These are phyloP conservation scores for Phenganax marumi DNA, from an alignment of 92 coral and sea anemone genomes.

Conservation along the genomic window DNA sequence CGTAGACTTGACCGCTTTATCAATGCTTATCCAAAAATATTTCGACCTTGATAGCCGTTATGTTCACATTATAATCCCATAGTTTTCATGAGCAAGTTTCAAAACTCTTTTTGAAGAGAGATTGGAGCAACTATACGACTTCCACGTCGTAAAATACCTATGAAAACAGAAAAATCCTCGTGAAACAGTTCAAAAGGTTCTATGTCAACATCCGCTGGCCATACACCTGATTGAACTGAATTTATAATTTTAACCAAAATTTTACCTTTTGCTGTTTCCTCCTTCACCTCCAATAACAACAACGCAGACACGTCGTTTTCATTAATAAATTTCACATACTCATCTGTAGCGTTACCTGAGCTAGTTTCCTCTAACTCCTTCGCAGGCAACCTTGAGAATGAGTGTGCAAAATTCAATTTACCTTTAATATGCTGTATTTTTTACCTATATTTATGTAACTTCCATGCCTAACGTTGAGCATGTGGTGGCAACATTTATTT, in stretches of 20 bases:
- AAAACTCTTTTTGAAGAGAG: slow-evolving; percentile 40
- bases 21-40: slow-evolving; percentile 61
- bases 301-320: too few relatives aligned
- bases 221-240: slow-evolving; percentile 5
- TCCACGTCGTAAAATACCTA: too few relatives aligned
- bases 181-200: slow-evolving; percentile 12
- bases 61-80: slow-evolving; percentile 58
- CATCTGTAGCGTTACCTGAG: too few relatives aligned
- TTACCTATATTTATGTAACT: slow-evolving; percentile 39
- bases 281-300: slow-evolving; percentile 42
- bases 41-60: too few relatives aligned
- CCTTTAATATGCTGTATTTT: too few relatives aligned
- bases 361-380: slow-evolving; percentile 7
- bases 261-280: slow-evolving; percentile 19
- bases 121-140: too few relatives aligned
- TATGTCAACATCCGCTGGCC: slow-evolving; percentile 16
- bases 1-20: slow-evolving; percentile 42
- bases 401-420: too few relatives aligned
- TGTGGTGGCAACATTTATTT: slow-evolving; percentile 34
- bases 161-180: slow-evolving; percentile 44
- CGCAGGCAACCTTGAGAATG: slow-evolving; percentile 35
- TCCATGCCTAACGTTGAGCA: slow-evolving; percentile 47
- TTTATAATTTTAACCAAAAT: neutral
- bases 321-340: too few relatives aligned
- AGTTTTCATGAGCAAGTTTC: slow-evolving; percentile 47